These are phyloP conservation scores for Globodera rostochiensis DNA, from an alignment of 1,140 invertebrate species.

Conservation along the genomic window DNA sequence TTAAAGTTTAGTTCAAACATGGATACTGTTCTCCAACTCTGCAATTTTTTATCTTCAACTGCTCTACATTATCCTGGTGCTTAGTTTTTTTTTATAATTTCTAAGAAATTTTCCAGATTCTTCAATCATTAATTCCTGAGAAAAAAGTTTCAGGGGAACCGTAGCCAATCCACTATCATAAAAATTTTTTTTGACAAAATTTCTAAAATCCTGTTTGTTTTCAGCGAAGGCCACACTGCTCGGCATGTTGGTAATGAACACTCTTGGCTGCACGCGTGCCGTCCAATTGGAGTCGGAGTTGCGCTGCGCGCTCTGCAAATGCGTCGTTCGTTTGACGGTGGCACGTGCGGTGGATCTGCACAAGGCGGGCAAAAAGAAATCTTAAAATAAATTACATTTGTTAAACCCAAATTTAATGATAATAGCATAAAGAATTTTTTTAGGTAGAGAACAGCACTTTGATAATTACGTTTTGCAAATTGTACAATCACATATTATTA, in stretches of 20 bases:
- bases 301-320: slow-evolving; percentile 57
- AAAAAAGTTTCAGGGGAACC: too few species aligned
- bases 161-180: too few species aligned
- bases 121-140: neutral
- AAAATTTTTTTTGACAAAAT: too few species aligned
- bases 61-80: slow-evolving; percentile 54
- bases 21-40: slow-evolving; percentile 50
- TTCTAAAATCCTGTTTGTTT: too few species aligned
- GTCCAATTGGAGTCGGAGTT: slow-evolving; percentile 52
- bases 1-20: slow-evolving; percentile 33
- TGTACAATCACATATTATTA: too few species aligned
- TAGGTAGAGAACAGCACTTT: too few species aligned
- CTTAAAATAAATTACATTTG: neutral
- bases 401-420: too few species aligned
- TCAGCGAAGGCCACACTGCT: neutral
- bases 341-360: slow-evolving; percentile 45
- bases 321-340: slow-evolving; percentile 49
- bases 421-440: too few species aligned
- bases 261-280: slow-evolving; percentile 13
- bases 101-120: slow-evolving; percentile 12
- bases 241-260: neutral
- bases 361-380: neutral
- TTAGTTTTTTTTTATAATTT: neutral
- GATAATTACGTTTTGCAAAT: too few species aligned
- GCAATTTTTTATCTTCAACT: slow-evolving; percentile 46